Base-by-base conservation (phyloP, 2,888 invertebrate genomes). In the Rhodophaea formosa region DNA sequence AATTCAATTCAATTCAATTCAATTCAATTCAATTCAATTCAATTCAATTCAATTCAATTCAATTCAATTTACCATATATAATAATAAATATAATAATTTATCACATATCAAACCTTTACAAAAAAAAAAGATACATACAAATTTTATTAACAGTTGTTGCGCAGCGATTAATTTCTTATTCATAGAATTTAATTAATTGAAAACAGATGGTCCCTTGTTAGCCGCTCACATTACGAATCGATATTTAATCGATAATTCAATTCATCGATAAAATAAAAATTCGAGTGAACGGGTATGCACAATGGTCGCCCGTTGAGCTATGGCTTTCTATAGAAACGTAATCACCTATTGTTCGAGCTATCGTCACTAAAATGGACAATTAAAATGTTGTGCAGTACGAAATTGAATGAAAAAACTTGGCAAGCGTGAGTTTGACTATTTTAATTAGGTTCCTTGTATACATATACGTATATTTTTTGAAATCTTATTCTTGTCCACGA, bases 191-290 rank as follows among this genome's bases (percentile, higher is more conserved):
- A 88, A 89, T 89, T 87, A 88, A 89, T 88, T 79, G 84, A 81
- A 84, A 84, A 88, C 89, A 89, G 88, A 89, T 90, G 87, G 82
- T 81, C 74, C 80, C 90, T 89, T 86, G 89, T 91, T 91, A 90
- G 80, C 70, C 70, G 71, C 66, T 71, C 74, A 72, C 64, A 75
- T 78, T 73, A 71, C 63, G 74, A 80, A 84, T 84, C 77, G 82
- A 82, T 84, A 71, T 84, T 79, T 87, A 89, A 89, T 88, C 75
- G 80, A 81, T 78, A 70, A 70, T 76, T 64, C 75, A 67, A 79
- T 74, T 67, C 67, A 74, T 79, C 80, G 80, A 83, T 87, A 80
- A 76, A 72, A 72, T 67, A 67, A 66, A 53, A 67, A 74, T 74
- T 69, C 65, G 67, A 77, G 71, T 69, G 77, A 76, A 75, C 77